Evolutionary conservation across 2,888 invertebrate species (phyloP).

Genomic region (Trissolcus brochymenae): DNA sequence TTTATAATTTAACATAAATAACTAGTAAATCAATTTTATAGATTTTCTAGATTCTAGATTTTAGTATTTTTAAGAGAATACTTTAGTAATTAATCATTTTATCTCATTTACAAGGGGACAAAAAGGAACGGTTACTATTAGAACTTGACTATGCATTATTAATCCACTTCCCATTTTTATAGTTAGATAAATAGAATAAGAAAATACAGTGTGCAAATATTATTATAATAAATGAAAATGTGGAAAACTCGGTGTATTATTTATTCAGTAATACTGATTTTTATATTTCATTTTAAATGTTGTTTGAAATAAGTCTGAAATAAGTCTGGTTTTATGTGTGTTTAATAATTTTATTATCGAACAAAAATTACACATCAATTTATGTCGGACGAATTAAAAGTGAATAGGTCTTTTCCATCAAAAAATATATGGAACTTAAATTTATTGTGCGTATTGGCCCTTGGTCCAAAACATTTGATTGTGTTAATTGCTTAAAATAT

Average conservation of each 20-base stretch:
- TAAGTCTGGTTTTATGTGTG: neutral
- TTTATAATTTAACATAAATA: no score
- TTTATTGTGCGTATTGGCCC: constrained; percentile 21
- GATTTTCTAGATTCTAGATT: no score
- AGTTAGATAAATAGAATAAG: constrained; percentile 26
- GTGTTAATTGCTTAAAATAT: constrained; percentile 18
- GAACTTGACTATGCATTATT: constrained; percentile 28
- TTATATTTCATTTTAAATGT: neutral
- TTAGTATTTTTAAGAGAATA: no score
- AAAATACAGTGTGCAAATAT: constrained; percentile 26
- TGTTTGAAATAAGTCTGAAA: neutral
- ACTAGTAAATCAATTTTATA: no score
- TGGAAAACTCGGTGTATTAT: neutral
- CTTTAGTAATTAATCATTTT: neutral
- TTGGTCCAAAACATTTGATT: constrained; percentile 24
- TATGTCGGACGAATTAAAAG: constrained; percentile 4
- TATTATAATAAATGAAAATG: constrained; percentile 40
- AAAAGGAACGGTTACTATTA: constrained; percentile 26
- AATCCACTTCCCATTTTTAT: constrained; percentile 49
- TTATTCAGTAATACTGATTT: neutral
- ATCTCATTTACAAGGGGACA: constrained; percentile 2
- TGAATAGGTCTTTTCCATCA: constrained; percentile 8
- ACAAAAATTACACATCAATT: constrained; percentile 32
- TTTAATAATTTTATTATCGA: constrained; percentile 37
- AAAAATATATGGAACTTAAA: constrained; percentile 16